Base-by-base conservation (phyloP, 1,140 invertebrate genomes). In the Tetramorium simillimum region DNA sequence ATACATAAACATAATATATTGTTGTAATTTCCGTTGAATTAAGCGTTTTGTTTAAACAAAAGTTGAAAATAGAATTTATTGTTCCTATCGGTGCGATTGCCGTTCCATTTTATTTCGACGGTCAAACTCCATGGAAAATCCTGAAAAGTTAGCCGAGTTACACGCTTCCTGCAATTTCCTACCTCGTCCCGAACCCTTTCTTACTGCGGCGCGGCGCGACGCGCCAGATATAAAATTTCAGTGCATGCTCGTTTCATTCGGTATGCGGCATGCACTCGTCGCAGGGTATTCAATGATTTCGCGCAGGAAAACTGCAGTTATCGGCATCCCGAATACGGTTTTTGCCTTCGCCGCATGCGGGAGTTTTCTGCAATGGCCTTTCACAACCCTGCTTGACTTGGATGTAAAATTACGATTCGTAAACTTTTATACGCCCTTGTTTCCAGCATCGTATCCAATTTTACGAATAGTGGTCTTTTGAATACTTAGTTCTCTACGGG, bases 81-180 rank as follows among this genome's bases (percentile, higher is more conserved):
- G 40, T 73, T 37, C 18, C 43, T 21, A 21, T 46, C 18, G 21
- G 12, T 18, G 18, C 65, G 51, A 84, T 70, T 33, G 78, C 37
- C 18, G 40, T 72, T 60, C 56, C 28, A 62, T 84, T 84, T 84
- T 84, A 73, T n/a, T 60, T 70, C 53, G 69, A 72, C 43, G 69
- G 24, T 75, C 80, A 75, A 60, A 60, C 53, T 60, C 40, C 56
- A 12, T 37, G 69, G 24, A 75, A 84, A 75, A 84, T 84, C 80
- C 56, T 18, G 53, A 84, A 73, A 84, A 84, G 80, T 84, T 84
- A 73, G 80, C 40, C 69, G 43, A 84, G 69, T 60, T 82, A 73
- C 67, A n/a, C 24, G 53, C 28, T 84, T 62, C 53, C 40, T 37
- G 80, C 70, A 62, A 75, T 84, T 84, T 75, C 46, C 69, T 14